Base-by-base conservation (phyloP, 2,797 vertebrate genomes). In the Aplochiton taeniatus region DNA sequence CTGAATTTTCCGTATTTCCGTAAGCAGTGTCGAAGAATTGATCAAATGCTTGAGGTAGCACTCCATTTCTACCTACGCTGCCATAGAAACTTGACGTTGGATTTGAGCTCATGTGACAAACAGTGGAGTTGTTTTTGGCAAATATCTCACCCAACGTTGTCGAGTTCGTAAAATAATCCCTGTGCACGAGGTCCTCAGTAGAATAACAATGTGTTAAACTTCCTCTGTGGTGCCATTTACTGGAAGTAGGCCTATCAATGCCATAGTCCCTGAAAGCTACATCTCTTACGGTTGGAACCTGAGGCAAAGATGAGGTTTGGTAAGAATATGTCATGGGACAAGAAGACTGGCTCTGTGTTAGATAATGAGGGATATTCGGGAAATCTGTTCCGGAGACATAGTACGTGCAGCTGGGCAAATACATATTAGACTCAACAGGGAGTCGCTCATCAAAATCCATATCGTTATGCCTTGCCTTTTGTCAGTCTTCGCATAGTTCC, bases 401-500 rank as follows among this genome's bases (percentile, higher is more conserved):
- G 92, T 99, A 99, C 87, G 97, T 98, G 93, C 97, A 98, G 93
- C 95, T 98, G 88, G 97, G 97, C 90, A 99, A 92, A 94, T 98
- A 99, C 96, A 98, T 98, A 90, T 95, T 98, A 84, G 97, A 96
- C 89, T 95, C 95, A 87, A 94, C 94, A 86, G 96, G 92, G 84
- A 98, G 94, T 86, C 96, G 95, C 88, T 99, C 96, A 93, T 98
- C 95, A 95, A 98, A 98, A 98, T 98, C 97, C 97, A 99, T 99
- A 93, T 93, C 93, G 90, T 84, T 31, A 56, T 31, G 54, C 31
- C 52, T 53, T 3, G 88, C 89, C 92, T 92, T 92, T 88, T 90
- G 94, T 94, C 91, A 91, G 90, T 93, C 93, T 94, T 91, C 93
- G 92, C 96, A 98, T 98, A 92, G 95, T 94, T 95, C 95, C 85